Evolutionary conservation across 2,113 vertebrate genomes (phyloP), one percentile per base, ranked within the genome.

Genomic region (Oreochromis aureus): DNA sequence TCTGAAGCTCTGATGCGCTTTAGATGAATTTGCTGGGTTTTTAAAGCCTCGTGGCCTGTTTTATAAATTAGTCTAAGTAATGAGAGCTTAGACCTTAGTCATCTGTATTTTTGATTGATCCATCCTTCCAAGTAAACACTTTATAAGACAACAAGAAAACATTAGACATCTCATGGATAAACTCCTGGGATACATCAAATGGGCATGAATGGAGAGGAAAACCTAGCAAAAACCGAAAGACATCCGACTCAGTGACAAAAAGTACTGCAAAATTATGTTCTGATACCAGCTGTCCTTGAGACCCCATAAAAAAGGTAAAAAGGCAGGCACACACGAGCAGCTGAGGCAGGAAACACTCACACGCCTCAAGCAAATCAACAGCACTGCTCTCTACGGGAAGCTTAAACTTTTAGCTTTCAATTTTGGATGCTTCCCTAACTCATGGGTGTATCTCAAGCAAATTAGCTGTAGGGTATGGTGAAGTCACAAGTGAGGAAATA

Each of bases 1-100:
- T 85, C 32, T 13, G 1, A 53, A 54, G n/a, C 53, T 85, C 81
- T 86, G 48, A 81, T 48, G 46, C 11, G 1, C 41, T 86, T 78
- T 44, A 71, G 41, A 66, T n/a, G 7, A 82, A 73, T 41, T 22
- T 30, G 39, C 44, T 34, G 16, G 19, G 30, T 44, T 36, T 88
- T 82, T 81, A 22, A 34, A 73, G 69, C 9, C 41, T 46, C 24
- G 4, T 73, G 69, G 27, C 41, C 53, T 34, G 22, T 79, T 80
- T 87, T 7, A 82, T 24, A 78, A 46, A 13, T 58, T 10, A 53
- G 78, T 76, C 80, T 7, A 22, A 63, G 36, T 13, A 56, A 56
- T 83, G 81, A 48, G 58, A 55, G 55, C 36, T 16, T 71, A 59
- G 6, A 51, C 24, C 32, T 32, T 1, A 48, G 51, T 66, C 55